These are phyloP conservation scores for Ectropis crepuscularia DNA, from an alignment of 2,888 invertebrate species.

Conservation along the genomic window DNA sequence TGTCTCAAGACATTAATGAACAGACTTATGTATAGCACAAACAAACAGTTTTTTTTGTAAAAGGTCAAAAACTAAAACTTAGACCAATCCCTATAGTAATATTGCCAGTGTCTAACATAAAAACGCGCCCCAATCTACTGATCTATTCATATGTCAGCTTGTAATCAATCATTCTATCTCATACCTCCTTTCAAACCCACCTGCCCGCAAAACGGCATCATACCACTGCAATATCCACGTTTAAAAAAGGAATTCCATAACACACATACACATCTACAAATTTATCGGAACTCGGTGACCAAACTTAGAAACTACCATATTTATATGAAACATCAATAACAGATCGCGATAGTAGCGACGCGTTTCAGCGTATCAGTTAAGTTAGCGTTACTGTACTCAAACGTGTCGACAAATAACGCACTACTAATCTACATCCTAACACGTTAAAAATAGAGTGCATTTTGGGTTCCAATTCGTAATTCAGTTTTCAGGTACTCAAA, in stretches of 20 bases:
- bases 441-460: constrained; percentile 32
- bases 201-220: constrained; percentile 62
- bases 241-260: constrained; percentile 70
- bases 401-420: constrained; percentile 46
- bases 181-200: constrained; percentile 45
- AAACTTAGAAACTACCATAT: too few species aligned
- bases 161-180: constrained; percentile 18
- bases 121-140: neutral
- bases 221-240: constrained; percentile 68
- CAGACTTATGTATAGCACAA: too few species aligned
- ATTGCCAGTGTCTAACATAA: neutral
- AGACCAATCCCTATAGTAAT: neutral
- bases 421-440: constrained; percentile 33
- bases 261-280: constrained; percentile 45
- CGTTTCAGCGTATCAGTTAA: too few species aligned
- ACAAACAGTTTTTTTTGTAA: too few species aligned
- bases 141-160: constrained; percentile 5
- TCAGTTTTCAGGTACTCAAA: constrained; percentile 39
- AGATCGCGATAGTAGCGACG: too few species aligned
- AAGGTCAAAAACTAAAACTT: too few species aligned
- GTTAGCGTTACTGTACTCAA: constrained; percentile 46
- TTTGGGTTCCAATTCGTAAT: neutral
- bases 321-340: too few species aligned
- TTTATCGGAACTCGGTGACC: too few species aligned
- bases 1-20: too few species aligned